Evolutionary conservation across 92 coral and sea anemone genomes (phyloP).

Genomic region (Palythoa caribaeorum): DNA sequence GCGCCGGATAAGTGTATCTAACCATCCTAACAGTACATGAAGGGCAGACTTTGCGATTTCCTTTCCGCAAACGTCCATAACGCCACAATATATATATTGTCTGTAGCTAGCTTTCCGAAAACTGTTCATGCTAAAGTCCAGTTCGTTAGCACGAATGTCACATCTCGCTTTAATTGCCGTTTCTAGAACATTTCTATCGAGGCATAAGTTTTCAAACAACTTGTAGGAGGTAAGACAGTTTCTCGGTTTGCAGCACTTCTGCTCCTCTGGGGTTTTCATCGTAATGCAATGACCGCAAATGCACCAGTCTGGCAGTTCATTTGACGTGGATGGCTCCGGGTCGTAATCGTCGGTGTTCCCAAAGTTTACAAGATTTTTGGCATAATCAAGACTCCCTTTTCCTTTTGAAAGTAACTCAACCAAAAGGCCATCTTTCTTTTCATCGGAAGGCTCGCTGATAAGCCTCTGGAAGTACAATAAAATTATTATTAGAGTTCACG

Average conservation of each 20-base stretch:
- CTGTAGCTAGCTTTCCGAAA: slow-evolving; percentile 69
- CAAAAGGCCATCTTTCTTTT: slow-evolving; percentile 30
- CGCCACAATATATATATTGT: slow-evolving; percentile 68
- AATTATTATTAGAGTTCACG: not conserved
- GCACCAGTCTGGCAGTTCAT: slow-evolving; percentile 62
- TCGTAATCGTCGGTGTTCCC: not conserved
- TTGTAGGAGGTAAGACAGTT: slow-evolving; percentile 71
- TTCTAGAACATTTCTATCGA: slow-evolving; percentile 60
- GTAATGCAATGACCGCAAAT: slow-evolving; percentile 66
- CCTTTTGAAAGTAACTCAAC: slow-evolving; percentile 37
- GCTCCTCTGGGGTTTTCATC: slow-evolving; percentile 64
- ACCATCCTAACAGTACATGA: slow-evolving; percentile 63
- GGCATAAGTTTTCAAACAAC: slow-evolving; percentile 55
- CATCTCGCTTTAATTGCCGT: slow-evolving; percentile 73
- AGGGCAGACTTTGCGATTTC: slow-evolving; percentile 68
- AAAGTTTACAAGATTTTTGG: slow-evolving; percentile 1
- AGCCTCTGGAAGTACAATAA: slow-evolving; percentile 5
- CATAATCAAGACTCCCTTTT: slow-evolving; percentile 36
- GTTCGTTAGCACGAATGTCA: slow-evolving; percentile 75
- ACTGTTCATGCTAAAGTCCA: slow-evolving; percentile 53
- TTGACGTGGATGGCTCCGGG: slow-evolving; percentile 21
- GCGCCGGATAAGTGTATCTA: slow-evolving; percentile 64
- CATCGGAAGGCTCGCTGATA: slow-evolving; percentile 14
- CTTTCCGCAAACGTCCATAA: slow-evolving; percentile 66
- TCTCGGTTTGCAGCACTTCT: slow-evolving; percentile 64